These are phyloP conservation scores for Omphaloscelis lunosa DNA, from an alignment of 2,888 invertebrate genomes.

Conservation along the genomic window DNA sequence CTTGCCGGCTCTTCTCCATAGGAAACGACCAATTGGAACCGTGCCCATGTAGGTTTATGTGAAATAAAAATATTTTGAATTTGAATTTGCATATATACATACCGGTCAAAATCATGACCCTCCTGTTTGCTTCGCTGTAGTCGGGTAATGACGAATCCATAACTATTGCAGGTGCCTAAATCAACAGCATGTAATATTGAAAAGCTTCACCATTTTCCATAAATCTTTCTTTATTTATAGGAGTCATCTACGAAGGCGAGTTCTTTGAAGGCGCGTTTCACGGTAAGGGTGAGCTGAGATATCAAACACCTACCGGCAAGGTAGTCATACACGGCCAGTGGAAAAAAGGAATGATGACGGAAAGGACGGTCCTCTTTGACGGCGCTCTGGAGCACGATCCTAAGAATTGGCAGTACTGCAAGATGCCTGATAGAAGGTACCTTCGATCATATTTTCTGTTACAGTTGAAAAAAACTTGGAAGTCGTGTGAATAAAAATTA, in stretches of 20 bases:
- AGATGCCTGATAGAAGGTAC: conserved; percentile 47
- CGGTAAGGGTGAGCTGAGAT: conserved; percentile 28
- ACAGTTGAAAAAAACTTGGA: neutral
- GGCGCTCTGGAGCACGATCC: conserved; percentile 1
- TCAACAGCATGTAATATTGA: neutral
- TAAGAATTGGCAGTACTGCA: conserved; percentile 24
- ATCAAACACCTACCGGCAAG: conserved; percentile 1
- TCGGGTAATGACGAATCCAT: too few species aligned
- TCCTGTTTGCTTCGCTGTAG: too few species aligned
- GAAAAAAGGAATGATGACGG: neutral
- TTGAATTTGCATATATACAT: too few species aligned
- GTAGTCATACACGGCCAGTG: conserved; percentile 20
- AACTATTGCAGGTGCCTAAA: neutral
- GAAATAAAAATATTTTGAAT: too few species aligned
- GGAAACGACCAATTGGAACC: too few species aligned
- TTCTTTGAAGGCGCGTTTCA: conserved; percentile 22
- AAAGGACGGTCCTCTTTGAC: neutral
- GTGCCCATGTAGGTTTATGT: too few species aligned
- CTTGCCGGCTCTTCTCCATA: too few species aligned
- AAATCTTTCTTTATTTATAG: neutral
- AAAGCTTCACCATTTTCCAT: neutral
- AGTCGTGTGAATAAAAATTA: neutral
- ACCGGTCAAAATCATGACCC: too few species aligned
- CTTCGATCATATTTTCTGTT: neutral
- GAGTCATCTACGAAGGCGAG: conserved; percentile 23